Evolutionary conservation across 2,113 vertebrate species (phyloP), one percentile per base, ranked within the genome.

Genomic region (Albula glossodonta): DNA sequence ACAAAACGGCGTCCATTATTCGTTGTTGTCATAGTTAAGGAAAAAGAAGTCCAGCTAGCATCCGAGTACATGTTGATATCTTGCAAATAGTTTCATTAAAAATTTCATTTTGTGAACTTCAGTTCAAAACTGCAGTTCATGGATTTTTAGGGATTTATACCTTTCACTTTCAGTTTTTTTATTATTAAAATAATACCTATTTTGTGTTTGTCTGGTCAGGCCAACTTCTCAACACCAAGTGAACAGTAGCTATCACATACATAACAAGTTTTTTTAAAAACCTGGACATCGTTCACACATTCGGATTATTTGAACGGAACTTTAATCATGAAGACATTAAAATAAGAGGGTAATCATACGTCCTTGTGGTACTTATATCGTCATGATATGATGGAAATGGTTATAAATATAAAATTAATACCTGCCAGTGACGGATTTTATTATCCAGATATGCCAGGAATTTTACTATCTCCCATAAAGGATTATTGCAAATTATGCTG

Each of bases 351-450:
- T 94, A 94, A 94, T 95, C 92, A 94, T 89, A 93, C 92, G 91
- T 93, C 93, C 91, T 93, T 91, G 90, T 86, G 90, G 89, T 90
- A 91, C 94, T 92, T 93, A 93, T 92, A 93, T 94, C 91, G 90
- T 93, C 93, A 91, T 89, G 85, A 87, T 74, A 87, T 94, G 94
- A 95, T 95, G 93, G 94, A 95, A 95, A 93, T 89, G 91, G 92
- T 93, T 94, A 94, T 95, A 95, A 94, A 94, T 94, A 92, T 93
- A 93, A 94, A 94, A 95, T 95, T 95, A 95, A 93, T 84, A 94
- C 92, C 94, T 92, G 93, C 91, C 92, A 90, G 87, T 94, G 94
- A 95, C 94, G 94, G 94, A 95, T 94, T 93, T 93, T 95, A 94
- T 95, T 95, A 94, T 91, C 91, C 93, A 95, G 94, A 95, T 95